Conservation (phyloP, 2,113 vertebrate species). For the Muntiacus reevesi region DNA sequence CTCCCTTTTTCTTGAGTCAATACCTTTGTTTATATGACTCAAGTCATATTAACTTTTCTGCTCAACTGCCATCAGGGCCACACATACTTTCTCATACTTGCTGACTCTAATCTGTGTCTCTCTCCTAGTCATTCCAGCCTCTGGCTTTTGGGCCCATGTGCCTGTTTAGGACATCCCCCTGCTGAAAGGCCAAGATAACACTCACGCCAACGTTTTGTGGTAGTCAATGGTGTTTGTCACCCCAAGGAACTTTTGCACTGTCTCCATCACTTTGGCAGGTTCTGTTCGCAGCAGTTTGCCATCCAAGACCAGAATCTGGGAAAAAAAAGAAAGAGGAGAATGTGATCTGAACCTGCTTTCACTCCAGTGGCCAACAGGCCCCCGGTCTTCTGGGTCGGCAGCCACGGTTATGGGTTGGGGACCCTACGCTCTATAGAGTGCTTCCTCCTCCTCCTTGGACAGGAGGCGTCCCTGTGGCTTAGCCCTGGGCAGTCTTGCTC, state of each 20-base stretch:
- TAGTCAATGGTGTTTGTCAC: slow-evolving; percentile 91
- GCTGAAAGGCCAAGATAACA: background rate
- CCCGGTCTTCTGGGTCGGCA: background rate
- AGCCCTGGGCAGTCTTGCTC: background rate
- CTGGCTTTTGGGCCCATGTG: background rate
- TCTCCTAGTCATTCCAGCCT: background rate
- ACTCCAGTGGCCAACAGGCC: background rate
- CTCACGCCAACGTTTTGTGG: slow-evolving; percentile 96
- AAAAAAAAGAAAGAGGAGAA: background rate
- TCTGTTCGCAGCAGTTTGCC: slow-evolving; percentile 95
- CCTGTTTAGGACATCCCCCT: background rate
- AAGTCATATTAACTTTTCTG: background rate
- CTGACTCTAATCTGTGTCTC: background rate
- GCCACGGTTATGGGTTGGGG: background rate
- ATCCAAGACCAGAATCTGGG: slow-evolving; percentile 94
- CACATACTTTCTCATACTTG: background rate
- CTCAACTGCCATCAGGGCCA: background rate
- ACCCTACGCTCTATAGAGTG: too few species aligned
- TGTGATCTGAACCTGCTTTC: background rate
- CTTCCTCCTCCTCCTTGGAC: background rate
- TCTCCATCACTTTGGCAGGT: slow-evolving; percentile 95
- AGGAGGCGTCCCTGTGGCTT: background rate
- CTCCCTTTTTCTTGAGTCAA: background rate
- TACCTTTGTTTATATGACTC: background rate
- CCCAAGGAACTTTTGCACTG: slow-evolving; percentile 93